Percentiles rank a stretch among this genome's conserved stretches.
These are phyloP conservation scores for Pseudomyrmex flavicornis DNA, from an alignment of 1,140 invertebrate species.

Conservation along the genomic window DNA sequence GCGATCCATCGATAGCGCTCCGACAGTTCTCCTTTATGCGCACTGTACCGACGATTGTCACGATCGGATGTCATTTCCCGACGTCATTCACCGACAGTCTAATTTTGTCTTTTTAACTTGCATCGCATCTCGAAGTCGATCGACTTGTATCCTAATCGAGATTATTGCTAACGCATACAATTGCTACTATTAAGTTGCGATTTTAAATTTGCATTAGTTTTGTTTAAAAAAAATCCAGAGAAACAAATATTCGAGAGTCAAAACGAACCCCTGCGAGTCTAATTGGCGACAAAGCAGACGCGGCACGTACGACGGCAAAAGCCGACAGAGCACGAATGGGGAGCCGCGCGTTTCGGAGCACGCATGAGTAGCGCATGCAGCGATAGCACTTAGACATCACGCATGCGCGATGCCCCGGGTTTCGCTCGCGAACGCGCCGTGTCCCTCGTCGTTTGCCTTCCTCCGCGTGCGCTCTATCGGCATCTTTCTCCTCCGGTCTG, in stretches of 20 bases:
- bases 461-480: conserved; percentile 65
- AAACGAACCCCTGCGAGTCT: not conserved
- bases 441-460: conserved; percentile 68
- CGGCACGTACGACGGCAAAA: conserved; percentile 69
- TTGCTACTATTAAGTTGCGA: not conserved
- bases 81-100: not conserved
- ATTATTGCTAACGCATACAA: not conserved
- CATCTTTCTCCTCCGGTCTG: conserved; percentile 43
- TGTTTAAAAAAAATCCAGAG: not conserved
- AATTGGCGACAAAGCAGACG: conserved; percentile 5
- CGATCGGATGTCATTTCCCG: conserved; percentile 1
- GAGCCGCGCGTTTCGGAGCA: conserved; percentile 77
- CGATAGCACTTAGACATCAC: conserved; percentile 72
- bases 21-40: not conserved
- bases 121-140: not conserved
- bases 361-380: conserved; percentile 64
- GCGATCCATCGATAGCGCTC: conserved; percentile 11
- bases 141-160: not conserved
- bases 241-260: not conserved
- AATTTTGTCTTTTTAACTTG: not conserved
- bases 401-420: conserved; percentile 78
- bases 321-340: conserved; percentile 76
- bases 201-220: not conserved
- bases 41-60: not conserved
- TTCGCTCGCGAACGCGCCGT: conserved; percentile 67